Conservation (phyloP, 2,888 invertebrate genomes). For the Caenorhabditis sp. region DNA sequence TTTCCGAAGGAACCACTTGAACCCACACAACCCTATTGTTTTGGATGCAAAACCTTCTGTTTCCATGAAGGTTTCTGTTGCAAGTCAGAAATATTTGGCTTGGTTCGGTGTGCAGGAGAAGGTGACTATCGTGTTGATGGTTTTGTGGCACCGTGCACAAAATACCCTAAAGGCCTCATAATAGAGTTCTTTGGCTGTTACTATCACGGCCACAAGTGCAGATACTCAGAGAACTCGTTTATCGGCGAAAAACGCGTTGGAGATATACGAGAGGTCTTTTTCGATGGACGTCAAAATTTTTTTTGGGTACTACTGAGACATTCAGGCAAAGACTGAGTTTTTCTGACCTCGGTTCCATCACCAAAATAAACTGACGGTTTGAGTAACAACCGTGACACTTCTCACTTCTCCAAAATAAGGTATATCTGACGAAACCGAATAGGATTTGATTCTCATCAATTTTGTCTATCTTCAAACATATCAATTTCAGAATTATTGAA, state of each 20-base stretch:
- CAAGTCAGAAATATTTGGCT: conserved; percentile 12
- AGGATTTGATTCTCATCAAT: too few species aligned
- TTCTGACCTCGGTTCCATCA: too few species aligned
- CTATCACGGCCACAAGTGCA: conserved; percentile 1
- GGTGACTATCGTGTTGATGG: conserved; percentile 23
- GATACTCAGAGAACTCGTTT: not conserved
- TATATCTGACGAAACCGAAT: too few species aligned
- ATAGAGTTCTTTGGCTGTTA: conserved; percentile 26
- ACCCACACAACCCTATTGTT: not conserved
- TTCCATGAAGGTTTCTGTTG: not conserved
- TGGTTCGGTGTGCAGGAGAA: not conserved
- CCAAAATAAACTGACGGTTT: too few species aligned
- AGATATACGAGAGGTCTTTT: conserved; percentile 8
- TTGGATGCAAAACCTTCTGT: conserved; percentile 2
- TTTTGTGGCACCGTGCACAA: conserved; percentile 38
- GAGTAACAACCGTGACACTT: too few species aligned
- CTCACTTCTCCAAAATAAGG: too few species aligned
- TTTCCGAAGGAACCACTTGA: not conserved
- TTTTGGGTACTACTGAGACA: too few species aligned
- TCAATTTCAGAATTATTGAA: too few species aligned
- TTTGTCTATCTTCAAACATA: too few species aligned
- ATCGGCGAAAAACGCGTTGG: not conserved
- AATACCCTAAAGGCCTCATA: conserved; percentile 36
- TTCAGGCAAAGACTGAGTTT: too few species aligned
- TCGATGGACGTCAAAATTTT: too few species aligned